Evolutionary conservation across 2,797 vertebrate species (phyloP), one percentile per base, ranked within the genome.

Genomic region (Pangasius macronema): DNA sequence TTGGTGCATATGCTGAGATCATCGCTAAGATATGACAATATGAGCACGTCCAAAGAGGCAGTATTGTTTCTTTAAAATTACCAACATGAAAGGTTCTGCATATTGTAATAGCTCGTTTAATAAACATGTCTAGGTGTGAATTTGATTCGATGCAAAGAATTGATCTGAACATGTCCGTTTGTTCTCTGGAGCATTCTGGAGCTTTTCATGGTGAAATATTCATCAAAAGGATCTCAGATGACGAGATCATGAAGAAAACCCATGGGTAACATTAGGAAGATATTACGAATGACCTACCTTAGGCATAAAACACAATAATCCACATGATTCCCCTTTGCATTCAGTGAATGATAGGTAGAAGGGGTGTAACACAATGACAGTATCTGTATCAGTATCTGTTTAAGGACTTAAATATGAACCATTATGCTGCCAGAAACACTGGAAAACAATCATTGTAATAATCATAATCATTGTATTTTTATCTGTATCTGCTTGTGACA

Each of bases 181-280:
- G 75, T 82, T 83, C 82, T 81, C 83, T 55, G 46, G 83, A 89
- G 88, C 61, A 16, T 73, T 82, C 83, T 55, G 46, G 83, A 89
- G 88, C 61, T 20, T 73, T 82, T n/a, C 68, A 33, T 81, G 53
- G 61, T 61, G 33, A 85, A 87, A 88, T 81, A 86, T 85, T 87
- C 88, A 87, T 91, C 72, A 85, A 83, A 90, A 85, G 75, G 67
- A 80, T 87, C 87, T 91, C 88, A 63, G 83, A 87, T 89, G 90
- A 91, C 87, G n/a, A n/a, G n/a, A 88, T 90, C 89, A 88, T 89
- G 73, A 81, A 61, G 84, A 87, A 86, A 87, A 83, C 88, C 79
- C 88, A 49, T 65, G 90, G 88, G 89, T 84, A 81, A 89, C 87
- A 87, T 90, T 90, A 87, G 61, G 85, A 89, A 88, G 88, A 91